Evolutionary conservation across 1,140 invertebrate genomes (phyloP).

Genomic region (Drosophila asahinai): DNA sequence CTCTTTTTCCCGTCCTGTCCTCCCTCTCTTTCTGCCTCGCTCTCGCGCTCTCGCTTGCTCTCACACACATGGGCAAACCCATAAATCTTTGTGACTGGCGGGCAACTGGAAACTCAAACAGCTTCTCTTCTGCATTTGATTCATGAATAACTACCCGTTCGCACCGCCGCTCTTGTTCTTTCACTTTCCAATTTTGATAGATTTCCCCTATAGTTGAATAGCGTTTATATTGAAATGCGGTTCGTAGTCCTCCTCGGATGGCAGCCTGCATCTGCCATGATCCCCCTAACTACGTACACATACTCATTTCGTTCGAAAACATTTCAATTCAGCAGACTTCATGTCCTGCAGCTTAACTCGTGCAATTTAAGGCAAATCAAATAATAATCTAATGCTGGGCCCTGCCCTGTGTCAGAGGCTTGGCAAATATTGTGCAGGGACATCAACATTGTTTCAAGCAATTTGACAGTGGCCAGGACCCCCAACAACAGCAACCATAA

Average conservation of each 20-base stretch:
- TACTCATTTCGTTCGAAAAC: not conserved
- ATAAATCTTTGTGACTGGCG: constrained; percentile 64
- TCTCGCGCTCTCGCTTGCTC: not conserved
- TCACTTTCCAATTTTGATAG: constrained; percentile 53
- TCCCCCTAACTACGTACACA: constrained; percentile 8
- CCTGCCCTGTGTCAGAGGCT: constrained; percentile 9
- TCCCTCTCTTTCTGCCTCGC: not conserved
- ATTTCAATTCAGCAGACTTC: constrained; percentile 11
- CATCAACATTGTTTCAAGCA: constrained; percentile 57
- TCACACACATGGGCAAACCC: constrained; percentile 21
- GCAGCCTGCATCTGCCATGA: constrained; percentile 26
- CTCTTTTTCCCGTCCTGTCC: not conserved
- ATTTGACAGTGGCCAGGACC: constrained; percentile 23
- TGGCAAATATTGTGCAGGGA: constrained; percentile 22
- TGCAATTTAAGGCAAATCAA: constrained; percentile 67
- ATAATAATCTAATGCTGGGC: constrained; percentile 52
- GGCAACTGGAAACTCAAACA: constrained; percentile 57
- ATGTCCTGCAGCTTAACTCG: constrained; percentile 17
- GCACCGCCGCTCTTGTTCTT: constrained; percentile 10
- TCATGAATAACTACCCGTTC: constrained; percentile 47
- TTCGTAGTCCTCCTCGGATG: constrained; percentile 6
- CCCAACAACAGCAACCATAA: constrained; percentile 43
- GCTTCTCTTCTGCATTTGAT: constrained; percentile 61
- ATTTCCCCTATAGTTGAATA: constrained; percentile 42
- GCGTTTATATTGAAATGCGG: constrained; percentile 42